Evolutionary conservation across 2,113 vertebrate genomes (phyloP).

Genomic region (Spizaetus ornatus): DNA sequence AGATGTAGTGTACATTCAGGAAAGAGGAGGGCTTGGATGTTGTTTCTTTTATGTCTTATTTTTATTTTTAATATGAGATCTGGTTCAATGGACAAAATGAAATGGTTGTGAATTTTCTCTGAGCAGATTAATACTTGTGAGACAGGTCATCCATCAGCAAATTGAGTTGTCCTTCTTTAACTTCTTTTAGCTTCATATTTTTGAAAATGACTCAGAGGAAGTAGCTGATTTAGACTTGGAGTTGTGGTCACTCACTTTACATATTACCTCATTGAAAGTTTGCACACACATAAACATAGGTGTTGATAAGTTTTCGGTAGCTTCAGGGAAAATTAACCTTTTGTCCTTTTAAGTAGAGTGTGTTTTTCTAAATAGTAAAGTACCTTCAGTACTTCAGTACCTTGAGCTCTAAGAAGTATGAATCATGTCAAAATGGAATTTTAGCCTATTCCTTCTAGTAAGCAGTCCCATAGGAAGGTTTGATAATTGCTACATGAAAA

Average conservation of each 20-base stretch:
- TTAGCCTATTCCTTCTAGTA: neutral
- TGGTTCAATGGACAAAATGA: neutral
- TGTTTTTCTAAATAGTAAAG: neutral
- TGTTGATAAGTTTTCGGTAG: neutral
- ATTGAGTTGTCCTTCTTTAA: neutral
- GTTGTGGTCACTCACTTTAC: neutral
- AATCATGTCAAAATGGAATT: neutral
- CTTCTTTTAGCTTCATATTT: neutral
- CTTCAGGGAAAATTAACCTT: neutral
- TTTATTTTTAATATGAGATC: neutral
- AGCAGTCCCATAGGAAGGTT: neutral
- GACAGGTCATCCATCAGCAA: neutral
- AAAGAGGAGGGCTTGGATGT: neutral
- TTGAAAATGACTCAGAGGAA: neutral
- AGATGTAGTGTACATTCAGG: neutral
- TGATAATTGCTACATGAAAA: neutral
- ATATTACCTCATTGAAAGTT: neutral
- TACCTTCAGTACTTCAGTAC: neutral
- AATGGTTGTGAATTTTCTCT: neutral
- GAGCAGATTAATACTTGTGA: neutral
- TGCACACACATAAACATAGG: neutral
- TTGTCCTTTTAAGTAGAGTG: neutral
- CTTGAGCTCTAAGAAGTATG: neutral
- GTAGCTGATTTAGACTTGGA: neutral
- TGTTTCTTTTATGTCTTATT: neutral